Conservation (phyloP, 2,888 invertebrate species). For the Leptopterna dolabrata region DNA sequence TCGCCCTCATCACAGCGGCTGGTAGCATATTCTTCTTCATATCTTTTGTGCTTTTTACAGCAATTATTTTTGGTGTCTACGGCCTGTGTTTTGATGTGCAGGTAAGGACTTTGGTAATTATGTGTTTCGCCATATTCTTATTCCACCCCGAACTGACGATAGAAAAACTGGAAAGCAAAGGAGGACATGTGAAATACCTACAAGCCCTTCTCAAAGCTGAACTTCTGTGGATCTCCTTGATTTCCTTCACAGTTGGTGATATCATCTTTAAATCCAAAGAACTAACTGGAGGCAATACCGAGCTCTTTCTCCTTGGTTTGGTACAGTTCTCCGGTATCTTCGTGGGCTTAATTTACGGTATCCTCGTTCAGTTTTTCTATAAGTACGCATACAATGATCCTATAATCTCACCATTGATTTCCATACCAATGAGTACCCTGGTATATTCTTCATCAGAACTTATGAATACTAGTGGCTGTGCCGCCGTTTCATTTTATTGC, state of each 20-base stretch:
- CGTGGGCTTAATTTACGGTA: neutral
- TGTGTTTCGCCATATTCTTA: neutral
- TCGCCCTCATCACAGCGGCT: neutral
- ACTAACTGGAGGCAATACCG: neutral
- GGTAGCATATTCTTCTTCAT: neutral
- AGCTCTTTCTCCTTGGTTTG: neutral
- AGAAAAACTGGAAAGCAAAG: slow-evolving; percentile 1
- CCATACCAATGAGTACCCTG: neutral
- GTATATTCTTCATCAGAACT: slow-evolving; percentile 26
- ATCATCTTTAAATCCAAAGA: neutral
- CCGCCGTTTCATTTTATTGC: neutral
- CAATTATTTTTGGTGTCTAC: neutral
- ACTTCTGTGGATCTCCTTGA: neutral
- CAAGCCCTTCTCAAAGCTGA: slow-evolving; percentile 37
- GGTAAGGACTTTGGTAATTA: neutral
- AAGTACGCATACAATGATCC: neutral
- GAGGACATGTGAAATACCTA: slow-evolving; percentile 30
- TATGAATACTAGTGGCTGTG: neutral
- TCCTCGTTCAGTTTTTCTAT: slow-evolving; percentile 14
- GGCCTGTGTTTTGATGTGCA: slow-evolving; percentile 18
- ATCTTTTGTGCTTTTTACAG: neutral
- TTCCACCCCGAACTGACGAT: slow-evolving; percentile 23
- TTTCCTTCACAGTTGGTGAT: slow-evolving; percentile 4
- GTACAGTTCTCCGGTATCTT: neutral
- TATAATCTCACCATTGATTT: neutral